Percentiles rank a stretch among this genome's conserved stretches.
These are phyloP conservation scores for Alligator sinensis DNA, from an alignment of 2,113 vertebrate genomes.

Conservation along the genomic window DNA sequence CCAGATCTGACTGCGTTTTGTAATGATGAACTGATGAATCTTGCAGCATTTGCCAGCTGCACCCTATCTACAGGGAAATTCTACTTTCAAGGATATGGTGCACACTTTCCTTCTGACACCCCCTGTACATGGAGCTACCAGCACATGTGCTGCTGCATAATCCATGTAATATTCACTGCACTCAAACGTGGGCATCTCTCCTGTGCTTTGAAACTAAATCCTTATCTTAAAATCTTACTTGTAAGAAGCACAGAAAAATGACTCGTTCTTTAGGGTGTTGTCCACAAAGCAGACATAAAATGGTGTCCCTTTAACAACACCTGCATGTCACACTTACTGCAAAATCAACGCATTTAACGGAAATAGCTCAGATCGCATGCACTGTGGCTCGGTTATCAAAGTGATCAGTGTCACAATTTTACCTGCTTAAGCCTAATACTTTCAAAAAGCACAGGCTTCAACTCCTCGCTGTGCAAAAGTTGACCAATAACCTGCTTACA, in stretches of 20 bases:
- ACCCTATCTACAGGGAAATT: background rate
- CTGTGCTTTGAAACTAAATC: slow-evolving; percentile 1
- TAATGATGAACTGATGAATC: background rate
- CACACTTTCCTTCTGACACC: background rate
- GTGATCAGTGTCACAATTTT: slow-evolving; percentile 41
- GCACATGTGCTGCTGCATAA: fast-evolving
- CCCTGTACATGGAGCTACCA: background rate
- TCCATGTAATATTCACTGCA: fast-evolving
- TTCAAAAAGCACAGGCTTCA: fast-evolving
- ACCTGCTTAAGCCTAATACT: slow-evolving; percentile 62
- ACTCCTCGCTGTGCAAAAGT: background rate
- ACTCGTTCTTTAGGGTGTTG: slow-evolving; percentile 23
- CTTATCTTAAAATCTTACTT: background rate
- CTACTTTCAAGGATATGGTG: background rate
- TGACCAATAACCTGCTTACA: slow-evolving; percentile 19
- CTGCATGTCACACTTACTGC: slow-evolving; percentile 54
- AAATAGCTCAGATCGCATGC: background rate
- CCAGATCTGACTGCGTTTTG: background rate
- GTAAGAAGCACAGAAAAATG: background rate
- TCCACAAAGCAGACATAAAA: slow-evolving; percentile 61
- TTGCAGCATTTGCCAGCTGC: background rate
- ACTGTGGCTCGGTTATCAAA: slow-evolving; percentile 40
- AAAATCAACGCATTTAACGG: slow-evolving; percentile 52
- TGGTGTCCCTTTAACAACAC: slow-evolving; percentile 58
- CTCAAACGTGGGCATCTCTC: background rate